These are phyloP conservation scores for Calosoma granatense DNA, from an alignment of 1,140 invertebrate species.

Conservation along the genomic window DNA sequence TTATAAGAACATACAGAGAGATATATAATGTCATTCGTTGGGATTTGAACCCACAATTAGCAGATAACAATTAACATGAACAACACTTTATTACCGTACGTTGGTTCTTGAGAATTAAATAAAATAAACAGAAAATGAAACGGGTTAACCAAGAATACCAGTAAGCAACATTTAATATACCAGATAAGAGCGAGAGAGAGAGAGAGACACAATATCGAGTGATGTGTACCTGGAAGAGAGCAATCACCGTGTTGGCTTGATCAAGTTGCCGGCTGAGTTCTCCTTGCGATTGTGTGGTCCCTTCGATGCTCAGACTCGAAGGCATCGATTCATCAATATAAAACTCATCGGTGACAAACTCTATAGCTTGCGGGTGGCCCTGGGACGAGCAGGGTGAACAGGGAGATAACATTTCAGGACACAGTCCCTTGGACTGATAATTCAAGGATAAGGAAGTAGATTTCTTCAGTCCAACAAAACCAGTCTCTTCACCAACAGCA, in stretches of 20 bases:
- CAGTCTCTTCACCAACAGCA: background rate
- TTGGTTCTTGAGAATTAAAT: no score
- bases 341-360: constrained; percentile 70
- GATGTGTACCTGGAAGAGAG: constrained; percentile 49
- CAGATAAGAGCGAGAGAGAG: no score
- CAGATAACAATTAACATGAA: no score
- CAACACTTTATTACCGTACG: no score
- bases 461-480: background rate
- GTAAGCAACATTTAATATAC: no score
- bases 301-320: constrained; percentile 52
- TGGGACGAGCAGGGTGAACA: constrained; percentile 26
- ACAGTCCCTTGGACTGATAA: background rate
- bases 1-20: no score
- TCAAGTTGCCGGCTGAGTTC: constrained; percentile 37
- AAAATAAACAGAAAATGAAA: no score
- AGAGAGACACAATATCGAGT: constrained; percentile 16
- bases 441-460: background rate
- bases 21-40: no score
- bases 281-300: constrained; percentile 31
- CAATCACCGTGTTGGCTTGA: constrained; percentile 53
- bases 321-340: constrained; percentile 78
- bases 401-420: constrained; percentile 28
- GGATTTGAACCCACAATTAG: no score
- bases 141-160: no score
- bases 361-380: constrained; percentile 32